A percentile compares a stretch with the other conserved stretches of the same genome.
Conservation (phyloP, 2,113 vertebrate species). For the Sialia sialis region DNA sequence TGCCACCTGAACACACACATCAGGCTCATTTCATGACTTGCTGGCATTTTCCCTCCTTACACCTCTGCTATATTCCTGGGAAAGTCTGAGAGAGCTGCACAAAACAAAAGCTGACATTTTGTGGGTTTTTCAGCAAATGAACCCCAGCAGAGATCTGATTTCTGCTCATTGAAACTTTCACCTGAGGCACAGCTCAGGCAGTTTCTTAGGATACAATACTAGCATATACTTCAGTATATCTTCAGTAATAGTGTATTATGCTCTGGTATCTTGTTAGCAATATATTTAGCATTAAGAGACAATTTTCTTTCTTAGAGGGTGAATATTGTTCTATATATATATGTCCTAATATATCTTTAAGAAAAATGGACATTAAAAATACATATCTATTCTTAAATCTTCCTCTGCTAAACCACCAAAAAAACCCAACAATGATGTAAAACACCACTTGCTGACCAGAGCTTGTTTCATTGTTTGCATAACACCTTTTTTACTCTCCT, state of each 20-base stretch:
- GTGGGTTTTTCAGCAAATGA: background rate
- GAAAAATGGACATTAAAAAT: background rate
- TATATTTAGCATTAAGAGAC: background rate
- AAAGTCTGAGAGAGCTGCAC: background rate
- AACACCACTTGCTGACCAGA: background rate
- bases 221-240: background rate
- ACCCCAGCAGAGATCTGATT: background rate
- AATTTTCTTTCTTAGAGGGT: background rate
- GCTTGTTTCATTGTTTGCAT: background rate
- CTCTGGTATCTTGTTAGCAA: background rate
- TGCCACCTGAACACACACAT: background rate
- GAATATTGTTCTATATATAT: background rate
- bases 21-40: background rate
- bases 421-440: fast-evolving
- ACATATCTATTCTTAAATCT: background rate
- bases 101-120: background rate
- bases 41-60: background rate
- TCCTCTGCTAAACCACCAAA: background rate
- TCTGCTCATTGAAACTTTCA: background rate
- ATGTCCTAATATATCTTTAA: background rate
- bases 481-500: background rate
- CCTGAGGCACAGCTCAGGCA: background rate
- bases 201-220: background rate
- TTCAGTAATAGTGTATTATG: background rate
- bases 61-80: background rate